Base-by-base conservation (phyloP, 2,888 invertebrate genomes). In the Lamellibrachia columna region DNA sequence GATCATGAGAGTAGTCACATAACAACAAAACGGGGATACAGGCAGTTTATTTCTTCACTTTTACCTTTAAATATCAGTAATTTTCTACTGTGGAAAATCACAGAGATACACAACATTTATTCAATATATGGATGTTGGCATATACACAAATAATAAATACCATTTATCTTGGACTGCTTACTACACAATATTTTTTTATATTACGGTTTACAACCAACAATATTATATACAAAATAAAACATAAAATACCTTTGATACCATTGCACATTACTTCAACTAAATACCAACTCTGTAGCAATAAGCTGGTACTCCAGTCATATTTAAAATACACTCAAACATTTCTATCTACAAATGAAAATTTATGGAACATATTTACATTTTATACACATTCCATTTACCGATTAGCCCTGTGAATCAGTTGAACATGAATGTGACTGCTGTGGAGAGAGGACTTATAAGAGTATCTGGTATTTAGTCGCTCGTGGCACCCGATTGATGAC, bases 401-500 rank as follows among this genome's bases (percentile, higher is more conserved):
- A 75, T 75, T 40, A 40, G 0, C 40, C 0, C 40, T 40, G 40
- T 40, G 75, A 4, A 75, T 1, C 22, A 75, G 4, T 22, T 75
- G 75, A 75, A 75, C 75, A 22, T 3, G n/a, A 75, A n/a, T 2
- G 6, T 22, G 75, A 75, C 75, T 75, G 75, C 22, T 11, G 75
- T 75, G 22, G 75, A 75, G 15, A 22, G 15, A 75, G 2, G 75
- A 75, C 22, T 75, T 22, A 75, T 75, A 75, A n/a, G 15, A 75
- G 75, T 75, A 75, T 75, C 75, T 75, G 75, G 96, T 99, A 99
- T 97, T 99, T 99, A 96, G 98, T 98, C 95, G 98, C 98, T 93
- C 98, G 97, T n/a, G 99, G 99, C 52, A 99, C 99, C 95, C 98
- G 97, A 90, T 99, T 99, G 90, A 99, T 98, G 92, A 99, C 98